phyloP scores from a whole-genome alignment of 2,888 invertebrate species.

The Agrotis exclamationis region DNA sequence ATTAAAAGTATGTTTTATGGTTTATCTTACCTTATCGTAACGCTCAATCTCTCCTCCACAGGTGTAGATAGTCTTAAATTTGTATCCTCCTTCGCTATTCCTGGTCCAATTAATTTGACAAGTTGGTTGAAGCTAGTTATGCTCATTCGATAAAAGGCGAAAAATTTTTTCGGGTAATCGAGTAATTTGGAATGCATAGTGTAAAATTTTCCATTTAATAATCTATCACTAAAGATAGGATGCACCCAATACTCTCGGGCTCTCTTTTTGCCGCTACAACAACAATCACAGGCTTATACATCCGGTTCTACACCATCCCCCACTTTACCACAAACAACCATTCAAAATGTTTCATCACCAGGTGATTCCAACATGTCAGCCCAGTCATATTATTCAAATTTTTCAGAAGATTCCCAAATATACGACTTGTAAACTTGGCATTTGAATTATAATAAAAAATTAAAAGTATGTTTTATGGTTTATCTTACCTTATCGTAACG shows the following conservation, averaged over 20 bases:
- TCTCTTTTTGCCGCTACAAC: too few species aligned
- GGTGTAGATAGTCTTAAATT: conserved; percentile 5
- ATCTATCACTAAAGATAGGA: background rate
- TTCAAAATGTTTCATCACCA: too few species aligned
- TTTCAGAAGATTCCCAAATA: too few species aligned
- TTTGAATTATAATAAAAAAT: background rate
- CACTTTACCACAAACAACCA: too few species aligned
- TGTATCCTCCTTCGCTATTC: background rate
- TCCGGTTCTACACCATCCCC: too few species aligned
- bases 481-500: conserved; percentile 1
- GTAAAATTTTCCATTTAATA: conserved; percentile 2
- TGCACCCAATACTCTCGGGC: too few species aligned
- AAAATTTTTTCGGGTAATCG: background rate
- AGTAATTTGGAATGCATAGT: background rate
- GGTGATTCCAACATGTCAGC: too few species aligned
- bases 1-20: background rate
- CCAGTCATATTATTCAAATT: too few species aligned
- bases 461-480: background rate
- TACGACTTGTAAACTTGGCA: background rate
- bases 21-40: conserved; percentile 1
- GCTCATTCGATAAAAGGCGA: too few species aligned
- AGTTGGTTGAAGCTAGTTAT: too few species aligned
- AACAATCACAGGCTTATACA: too few species aligned
- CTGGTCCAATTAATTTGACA: conserved; percentile 2
- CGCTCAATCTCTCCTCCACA: conserved; percentile 5